Evolutionary conservation across 2,888 invertebrate genomes (phyloP).

Genomic region (Ophraella communa): DNA sequence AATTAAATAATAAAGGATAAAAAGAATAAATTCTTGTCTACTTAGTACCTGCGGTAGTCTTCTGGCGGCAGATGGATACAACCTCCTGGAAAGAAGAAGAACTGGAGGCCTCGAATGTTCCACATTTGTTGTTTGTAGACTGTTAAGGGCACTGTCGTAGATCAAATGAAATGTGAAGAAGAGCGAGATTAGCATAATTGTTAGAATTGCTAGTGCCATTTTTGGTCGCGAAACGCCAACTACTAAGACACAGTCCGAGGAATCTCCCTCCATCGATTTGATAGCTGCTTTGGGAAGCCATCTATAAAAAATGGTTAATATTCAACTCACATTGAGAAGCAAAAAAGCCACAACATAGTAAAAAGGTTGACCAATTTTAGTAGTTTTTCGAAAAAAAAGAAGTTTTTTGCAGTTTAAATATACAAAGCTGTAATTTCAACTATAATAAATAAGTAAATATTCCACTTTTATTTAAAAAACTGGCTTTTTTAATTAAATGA

Average conservation of each 20-base stretch:
- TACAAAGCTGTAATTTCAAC: too few species aligned
- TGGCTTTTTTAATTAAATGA: too few species aligned
- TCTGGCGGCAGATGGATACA: constrained; percentile 68
- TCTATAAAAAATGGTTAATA: constrained; percentile 61
- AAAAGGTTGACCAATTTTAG: too few species aligned
- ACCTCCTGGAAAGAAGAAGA: constrained; percentile 54
- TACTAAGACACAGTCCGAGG: constrained; percentile 83
- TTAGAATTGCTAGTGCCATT: constrained; percentile 80
- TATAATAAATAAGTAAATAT: too few species aligned
- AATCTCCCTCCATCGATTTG: constrained; percentile 83
- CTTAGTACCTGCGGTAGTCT: constrained; percentile 66
- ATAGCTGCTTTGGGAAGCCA: constrained; percentile 84
- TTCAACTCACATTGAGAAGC: too few species aligned
- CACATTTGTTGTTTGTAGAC: constrained; percentile 66
- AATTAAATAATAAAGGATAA: too few species aligned
- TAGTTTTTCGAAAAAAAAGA: too few species aligned
- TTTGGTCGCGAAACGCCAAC: constrained; percentile 85
- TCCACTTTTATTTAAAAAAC: too few species aligned
- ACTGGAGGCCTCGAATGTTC: constrained; percentile 55
- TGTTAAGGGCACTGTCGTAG: constrained; percentile 84
- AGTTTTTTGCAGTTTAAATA: too few species aligned
- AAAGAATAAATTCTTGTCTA: neutral
- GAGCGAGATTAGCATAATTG: constrained; percentile 79
- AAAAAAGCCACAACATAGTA: too few species aligned
- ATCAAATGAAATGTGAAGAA: constrained; percentile 86